Percentiles rank a stretch among this genome's conserved stretches.
These are phyloP conservation scores for Coenonympha arcania DNA, from an alignment of 2,888 invertebrate species.

Conservation along the genomic window DNA sequence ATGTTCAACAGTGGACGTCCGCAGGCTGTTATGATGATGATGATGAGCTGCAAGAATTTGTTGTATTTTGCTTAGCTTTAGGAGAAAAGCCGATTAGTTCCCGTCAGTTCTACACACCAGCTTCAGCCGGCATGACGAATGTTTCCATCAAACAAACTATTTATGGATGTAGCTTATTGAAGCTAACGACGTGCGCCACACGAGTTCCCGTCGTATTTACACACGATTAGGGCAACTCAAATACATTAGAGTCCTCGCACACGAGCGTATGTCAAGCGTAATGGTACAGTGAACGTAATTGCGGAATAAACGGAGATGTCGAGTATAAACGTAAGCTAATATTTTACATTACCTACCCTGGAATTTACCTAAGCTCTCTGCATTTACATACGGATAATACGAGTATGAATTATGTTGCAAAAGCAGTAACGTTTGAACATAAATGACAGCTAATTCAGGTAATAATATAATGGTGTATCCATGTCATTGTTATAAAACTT, in stretches of 20 bases:
- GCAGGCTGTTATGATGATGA: too few relatives aligned
- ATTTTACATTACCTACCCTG: too few relatives aligned
- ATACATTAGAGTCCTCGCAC: constrained; percentile 19
- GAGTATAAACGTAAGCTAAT: not conserved
- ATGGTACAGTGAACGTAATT: constrained; percentile 6
- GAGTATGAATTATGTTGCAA: too few relatives aligned
- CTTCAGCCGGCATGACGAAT: constrained; percentile 18
- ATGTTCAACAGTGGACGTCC: too few relatives aligned
- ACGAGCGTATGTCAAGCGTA: constrained; percentile 6
- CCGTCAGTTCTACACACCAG: constrained; percentile 16
- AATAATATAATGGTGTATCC: too few relatives aligned
- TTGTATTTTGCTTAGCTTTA: constrained; percentile 9
- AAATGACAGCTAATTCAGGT: too few relatives aligned
- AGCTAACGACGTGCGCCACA: constrained; percentile 23
- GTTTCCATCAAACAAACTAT: constrained; percentile 23
- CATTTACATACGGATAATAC: too few relatives aligned
- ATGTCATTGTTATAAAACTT: too few relatives aligned
- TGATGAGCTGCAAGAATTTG: not conserved
- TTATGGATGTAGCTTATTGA: constrained; percentile 25
- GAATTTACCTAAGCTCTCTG: too few relatives aligned
- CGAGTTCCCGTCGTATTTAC: constrained; percentile 27
- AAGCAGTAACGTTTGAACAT: too few relatives aligned
- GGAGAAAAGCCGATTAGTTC: constrained; percentile 19
- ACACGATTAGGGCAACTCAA: constrained; percentile 29
- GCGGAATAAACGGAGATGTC: not conserved